Base-by-base conservation (phyloP, 2,888 invertebrate genomes). In the Caenorhabditis afra region DNA sequence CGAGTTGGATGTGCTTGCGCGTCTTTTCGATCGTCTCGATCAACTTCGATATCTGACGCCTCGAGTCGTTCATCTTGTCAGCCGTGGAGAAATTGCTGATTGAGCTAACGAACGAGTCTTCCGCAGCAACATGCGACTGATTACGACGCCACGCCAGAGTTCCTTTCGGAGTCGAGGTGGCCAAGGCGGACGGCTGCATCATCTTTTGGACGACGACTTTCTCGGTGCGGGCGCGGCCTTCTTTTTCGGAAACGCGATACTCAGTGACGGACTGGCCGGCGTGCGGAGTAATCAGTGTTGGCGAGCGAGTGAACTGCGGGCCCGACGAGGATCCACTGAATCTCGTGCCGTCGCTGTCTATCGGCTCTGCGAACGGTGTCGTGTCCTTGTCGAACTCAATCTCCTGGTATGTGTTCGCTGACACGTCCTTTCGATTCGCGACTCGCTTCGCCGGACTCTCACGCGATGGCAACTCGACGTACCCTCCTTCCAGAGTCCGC, bases 81-180 rank as follows among this genome's bases (percentile, higher is more conserved):
- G 61, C 66, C 4, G 70, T 47, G n/a, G 81, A 77, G 61, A 81
- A 50, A 37, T 74, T 77, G 58, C 81, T 80, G 45, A 83, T 83
- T 3, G 80, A 78, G 47, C 83, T 83, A 39, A 83, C 80, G 20
- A 81, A 83, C 14, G 83, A 81, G 29, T 80, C 79, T 3, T 82
- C 81, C n/a, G 59, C 41, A 22, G 10, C 66, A 8, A 14, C 14
- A n/a, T 58, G 53, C 22, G 47, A 59, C 37, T 64, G 66, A 37
- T 61, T 71, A 20, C 35, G 70, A 22, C 75, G 39, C 35, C 44
- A 58, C 3, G 65, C 75, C 11, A 80, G 39, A 1, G 80, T 80
- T 55, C 80, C 81, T 29, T 68, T 77, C 20, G 81, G 81, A 14
- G 81, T 81, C 0, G 81, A 81, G 7, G 81, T 81, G 29, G 81